These are phyloP conservation scores for Drosophila colorata DNA, from an alignment of 2,888 invertebrate species.

Conservation along the genomic window DNA sequence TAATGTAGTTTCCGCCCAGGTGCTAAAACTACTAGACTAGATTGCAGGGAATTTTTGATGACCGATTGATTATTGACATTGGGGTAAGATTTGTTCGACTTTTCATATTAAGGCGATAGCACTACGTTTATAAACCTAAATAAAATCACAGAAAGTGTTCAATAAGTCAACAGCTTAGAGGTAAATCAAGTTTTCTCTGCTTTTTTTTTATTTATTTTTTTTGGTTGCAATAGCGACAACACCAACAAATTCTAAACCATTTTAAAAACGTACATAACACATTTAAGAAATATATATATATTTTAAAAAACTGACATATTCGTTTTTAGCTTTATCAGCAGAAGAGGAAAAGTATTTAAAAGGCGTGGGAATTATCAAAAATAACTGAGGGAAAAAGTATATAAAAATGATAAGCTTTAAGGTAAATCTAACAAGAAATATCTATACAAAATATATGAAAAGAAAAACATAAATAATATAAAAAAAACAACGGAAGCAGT, in stretches of 20 bases:
- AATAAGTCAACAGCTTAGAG: slow-evolving; percentile 49
- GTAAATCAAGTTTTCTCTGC: slow-evolving; percentile 1
- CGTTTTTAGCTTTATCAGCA: slow-evolving; percentile 43
- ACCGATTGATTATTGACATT: slow-evolving; percentile 18
- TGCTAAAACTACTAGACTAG: slow-evolving; percentile 56
- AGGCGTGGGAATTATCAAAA: slow-evolving; percentile 27
- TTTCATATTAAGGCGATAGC: slow-evolving; percentile 39
- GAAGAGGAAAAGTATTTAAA: slow-evolving; percentile 16
- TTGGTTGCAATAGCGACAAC: slow-evolving; percentile 30
- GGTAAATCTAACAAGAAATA: slow-evolving; percentile 56
- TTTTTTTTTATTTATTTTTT: slow-evolving; percentile 10
- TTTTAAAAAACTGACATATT: slow-evolving; percentile 16
- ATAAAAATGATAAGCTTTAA: slow-evolving; percentile 60
- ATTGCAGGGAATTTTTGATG: slow-evolving; percentile 17
- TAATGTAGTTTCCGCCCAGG: slow-evolving; percentile 44
- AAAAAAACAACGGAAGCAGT: slow-evolving; percentile 41
- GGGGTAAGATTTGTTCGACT: slow-evolving; percentile 32
- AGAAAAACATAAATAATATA: slow-evolving; percentile 33
- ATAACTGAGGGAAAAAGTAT: slow-evolving; percentile 36
- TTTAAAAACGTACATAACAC: slow-evolving; percentile 4
- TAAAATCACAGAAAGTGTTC: slow-evolving; percentile 74
- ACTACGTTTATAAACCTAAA: slow-evolving; percentile 36
- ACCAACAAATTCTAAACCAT: slow-evolving; percentile 34
- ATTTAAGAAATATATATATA: slow-evolving; percentile 6
- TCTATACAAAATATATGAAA: slow-evolving; percentile 42